These are phyloP conservation scores for Conus canariensis DNA, from an alignment of 2,888 invertebrate species.

Conservation along the genomic window DNA sequence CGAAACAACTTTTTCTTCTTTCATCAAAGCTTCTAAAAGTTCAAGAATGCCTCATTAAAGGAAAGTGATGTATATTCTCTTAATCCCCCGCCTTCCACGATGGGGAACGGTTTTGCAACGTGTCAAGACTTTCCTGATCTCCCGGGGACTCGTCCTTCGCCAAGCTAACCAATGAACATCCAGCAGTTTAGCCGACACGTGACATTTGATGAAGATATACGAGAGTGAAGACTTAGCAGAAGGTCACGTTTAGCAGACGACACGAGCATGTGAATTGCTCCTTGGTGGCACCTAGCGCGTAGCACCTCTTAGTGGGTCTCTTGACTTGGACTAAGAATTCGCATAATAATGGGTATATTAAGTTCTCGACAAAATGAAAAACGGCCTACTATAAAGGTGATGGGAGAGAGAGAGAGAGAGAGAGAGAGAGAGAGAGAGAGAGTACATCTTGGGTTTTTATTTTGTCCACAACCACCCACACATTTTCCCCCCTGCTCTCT, in stretches of 20 bases:
- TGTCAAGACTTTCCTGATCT: background rate
- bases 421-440: background rate
- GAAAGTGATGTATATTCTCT: background rate
- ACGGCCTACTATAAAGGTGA: background rate
- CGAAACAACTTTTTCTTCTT: background rate
- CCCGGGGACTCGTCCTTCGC: background rate
- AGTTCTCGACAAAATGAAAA: constrained; percentile 1
- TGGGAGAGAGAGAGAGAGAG: background rate
- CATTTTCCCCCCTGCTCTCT: too few species aligned
- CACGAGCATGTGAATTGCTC: background rate
- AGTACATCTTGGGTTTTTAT: background rate
- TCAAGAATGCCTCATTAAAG: background rate
- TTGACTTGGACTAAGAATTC: background rate
- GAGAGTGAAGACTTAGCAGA: constrained; percentile 4
- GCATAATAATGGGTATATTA: background rate
- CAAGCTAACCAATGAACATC: background rate
- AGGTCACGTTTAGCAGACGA: constrained; percentile 7
- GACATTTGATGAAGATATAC: constrained; percentile 18
- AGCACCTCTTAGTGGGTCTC: background rate
- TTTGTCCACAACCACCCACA: too few species aligned
- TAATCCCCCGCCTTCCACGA: background rate
- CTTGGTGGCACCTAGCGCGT: background rate
- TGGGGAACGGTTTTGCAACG: background rate
- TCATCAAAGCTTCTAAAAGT: background rate
- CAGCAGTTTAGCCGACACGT: constrained; percentile 15